Base-by-base conservation (phyloP, 2,113 vertebrate genomes). In the Silurus meridionalis region DNA sequence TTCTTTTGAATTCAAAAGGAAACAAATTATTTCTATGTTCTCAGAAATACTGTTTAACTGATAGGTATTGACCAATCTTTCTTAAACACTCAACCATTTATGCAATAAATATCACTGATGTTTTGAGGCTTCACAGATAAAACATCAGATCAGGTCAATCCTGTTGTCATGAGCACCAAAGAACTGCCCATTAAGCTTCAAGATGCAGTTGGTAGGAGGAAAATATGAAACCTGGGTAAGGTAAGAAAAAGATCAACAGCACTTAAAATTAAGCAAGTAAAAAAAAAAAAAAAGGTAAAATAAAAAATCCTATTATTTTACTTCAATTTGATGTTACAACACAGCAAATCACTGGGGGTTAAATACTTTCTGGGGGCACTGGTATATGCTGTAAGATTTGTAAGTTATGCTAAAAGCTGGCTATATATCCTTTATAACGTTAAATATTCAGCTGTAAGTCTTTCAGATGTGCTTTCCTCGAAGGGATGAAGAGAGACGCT, bases 391-490 rank as follows among this genome's bases (percentile, higher is more conserved):
- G 6, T 50, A 74, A 58, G 55, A 53, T 84, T 63, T 64, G 15
- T 55, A 63, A 78, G 58, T 64, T 21, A 13, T 52, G 25, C 66
- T 60, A 64, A 61, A 77, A 19, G 71, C 48, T 85, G 60, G 69
- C 71, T 84, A 48, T 74, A 50, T 50, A 74, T 74, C 50, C 50
- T 14, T 19, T 69, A 19, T 50, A 15, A 77, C 13, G 23, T 57
- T 55, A 28, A 14, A 60, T 77, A 19, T 53, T 85, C n/a, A 25
- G 17, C 14, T 84, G 48, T 48, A 63, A 52, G 57, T 79, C 74
- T 64, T 85, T 48, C 52, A 67, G 25, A 61, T 86, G 78, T 86
- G 78, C 85, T 86, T 86, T 86, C 52, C 14, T 57, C 63, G 48
- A 15, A 72, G 15, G 55, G 79, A 81, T 19, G 25, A 80, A 8